phyloP scores from a whole-genome alignment of 1,140 invertebrate species.

The Adelges cooleyi region DNA sequence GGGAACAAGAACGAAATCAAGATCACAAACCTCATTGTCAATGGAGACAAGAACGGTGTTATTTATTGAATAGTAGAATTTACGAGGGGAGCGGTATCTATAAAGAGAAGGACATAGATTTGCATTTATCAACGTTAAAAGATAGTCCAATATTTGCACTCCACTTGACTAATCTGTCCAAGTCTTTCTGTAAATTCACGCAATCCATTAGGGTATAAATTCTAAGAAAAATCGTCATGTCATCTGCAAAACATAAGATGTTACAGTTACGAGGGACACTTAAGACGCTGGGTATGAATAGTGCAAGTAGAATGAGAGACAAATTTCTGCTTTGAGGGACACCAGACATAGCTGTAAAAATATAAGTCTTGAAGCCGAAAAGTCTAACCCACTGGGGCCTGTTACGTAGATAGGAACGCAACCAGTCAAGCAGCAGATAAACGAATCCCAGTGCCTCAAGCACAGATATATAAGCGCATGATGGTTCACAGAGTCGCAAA shows the following conservation, averaged over 20 bases:
- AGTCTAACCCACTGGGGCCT: neutral
- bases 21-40: neutral
- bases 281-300: neutral
- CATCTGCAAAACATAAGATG: neutral
- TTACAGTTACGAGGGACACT: neutral
- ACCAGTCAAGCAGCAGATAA: neutral
- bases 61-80: neutral
- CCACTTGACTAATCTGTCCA: neutral
- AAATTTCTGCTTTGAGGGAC: neutral
- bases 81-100: neutral
- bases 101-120: neutral
- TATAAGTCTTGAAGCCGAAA: neutral
- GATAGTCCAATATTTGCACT: neutral
- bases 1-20: neutral
- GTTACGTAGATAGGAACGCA: neutral
- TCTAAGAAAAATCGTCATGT: neutral
- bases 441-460: neutral
- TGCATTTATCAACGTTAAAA: neutral
- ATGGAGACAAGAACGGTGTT: neutral
- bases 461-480: neutral
- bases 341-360: neutral
- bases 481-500: neutral
- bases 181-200: neutral
- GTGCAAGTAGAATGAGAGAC: neutral
- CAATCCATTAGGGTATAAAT: neutral